Conservation (phyloP, 2,113 vertebrate genomes). For the Etia nguti region DNA sequence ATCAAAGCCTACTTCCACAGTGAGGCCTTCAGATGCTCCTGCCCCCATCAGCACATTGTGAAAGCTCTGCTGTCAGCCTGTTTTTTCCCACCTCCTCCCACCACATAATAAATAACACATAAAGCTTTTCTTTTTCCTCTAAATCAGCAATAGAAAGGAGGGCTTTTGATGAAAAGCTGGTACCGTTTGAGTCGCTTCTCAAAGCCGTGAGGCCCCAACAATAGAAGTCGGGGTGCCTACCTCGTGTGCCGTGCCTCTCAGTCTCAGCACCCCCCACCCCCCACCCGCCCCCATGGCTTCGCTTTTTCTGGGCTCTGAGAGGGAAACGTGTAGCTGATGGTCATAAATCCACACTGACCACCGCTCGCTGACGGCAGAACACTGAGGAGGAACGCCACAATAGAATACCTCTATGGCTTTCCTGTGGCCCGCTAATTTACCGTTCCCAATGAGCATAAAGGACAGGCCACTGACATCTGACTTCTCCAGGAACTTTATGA, state of each 20-base stretch:
- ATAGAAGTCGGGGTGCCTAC: conserved; percentile 70
- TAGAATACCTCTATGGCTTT: conserved; percentile 65
- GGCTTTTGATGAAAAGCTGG: conserved; percentile 87
- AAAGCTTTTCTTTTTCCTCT: conserved; percentile 82
- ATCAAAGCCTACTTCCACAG: conserved; percentile 76
- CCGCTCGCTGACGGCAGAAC: conserved; percentile 56
- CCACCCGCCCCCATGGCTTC: conserved; percentile 32
- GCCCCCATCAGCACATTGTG: conserved; percentile 78
- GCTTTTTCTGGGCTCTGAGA: conserved; percentile 51
- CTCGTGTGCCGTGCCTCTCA: conserved; percentile 76
- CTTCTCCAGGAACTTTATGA: conserved; percentile 65
- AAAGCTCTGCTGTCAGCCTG: conserved; percentile 74
- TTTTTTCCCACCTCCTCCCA: conserved; percentile 68
- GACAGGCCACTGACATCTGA: conserved; percentile 72
- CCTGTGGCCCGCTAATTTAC: conserved; percentile 67
- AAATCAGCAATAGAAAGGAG: conserved; percentile 69
- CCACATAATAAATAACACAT: conserved; percentile 85
- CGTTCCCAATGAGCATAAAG: conserved; percentile 68
- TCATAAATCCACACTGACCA: conserved; percentile 75
- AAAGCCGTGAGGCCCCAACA: conserved; percentile 78
- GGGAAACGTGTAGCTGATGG: conserved; percentile 63
- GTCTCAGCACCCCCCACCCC: conserved; percentile 35
- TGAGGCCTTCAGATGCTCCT: conserved; percentile 77
- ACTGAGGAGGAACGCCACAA: conserved; percentile 40
- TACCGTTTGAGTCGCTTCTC: conserved; percentile 85